Conservation (phyloP, 1,140 invertebrate genomes). For the Thalassaphorura encarpata region DNA sequence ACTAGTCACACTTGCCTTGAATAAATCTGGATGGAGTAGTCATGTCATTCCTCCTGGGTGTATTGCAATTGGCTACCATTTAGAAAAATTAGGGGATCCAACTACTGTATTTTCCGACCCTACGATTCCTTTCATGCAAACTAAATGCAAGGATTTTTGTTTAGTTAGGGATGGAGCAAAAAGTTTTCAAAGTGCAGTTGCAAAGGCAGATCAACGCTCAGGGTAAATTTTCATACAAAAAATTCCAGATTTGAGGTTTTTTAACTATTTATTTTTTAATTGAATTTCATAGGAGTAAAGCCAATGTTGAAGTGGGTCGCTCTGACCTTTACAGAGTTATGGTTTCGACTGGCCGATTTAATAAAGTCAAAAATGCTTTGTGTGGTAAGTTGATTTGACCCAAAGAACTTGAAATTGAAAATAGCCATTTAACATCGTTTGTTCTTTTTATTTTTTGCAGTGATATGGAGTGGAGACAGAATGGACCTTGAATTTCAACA, state of each 20-base stretch:
- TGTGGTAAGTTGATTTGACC: conserved; percentile 8
- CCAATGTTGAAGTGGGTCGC: conserved; percentile 3
- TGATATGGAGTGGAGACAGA: conserved; percentile 25
- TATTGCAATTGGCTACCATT: conserved; percentile 17
- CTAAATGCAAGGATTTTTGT: conserved; percentile 31
- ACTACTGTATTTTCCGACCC: conserved; percentile 16
- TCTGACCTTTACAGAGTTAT: conserved; percentile 25
- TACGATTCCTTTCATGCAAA: conserved; percentile 4
- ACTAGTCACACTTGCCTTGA: conserved; percentile 12
- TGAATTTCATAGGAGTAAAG: neutral
- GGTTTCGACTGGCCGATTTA: conserved; percentile 28
- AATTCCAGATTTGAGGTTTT: neutral
- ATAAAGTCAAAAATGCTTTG: conserved; percentile 22
- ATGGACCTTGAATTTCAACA: conserved; percentile 32
- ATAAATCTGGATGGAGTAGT: conserved; percentile 25
- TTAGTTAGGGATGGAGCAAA: conserved; percentile 30
- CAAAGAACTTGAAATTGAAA: neutral
- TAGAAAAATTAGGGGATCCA: conserved; percentile 29
- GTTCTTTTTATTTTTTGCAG: conserved; percentile 8
- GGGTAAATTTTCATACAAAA: neutral
- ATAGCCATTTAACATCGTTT: neutral
- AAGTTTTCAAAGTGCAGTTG: conserved; percentile 23
- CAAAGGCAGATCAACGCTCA: neutral
- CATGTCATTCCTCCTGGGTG: neutral
- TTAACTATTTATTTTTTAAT: neutral